Evolutionary conservation across 1,140 invertebrate genomes (phyloP), one percentile per base, ranked within the genome.

Genomic region (Drosophila serrata): DNA sequence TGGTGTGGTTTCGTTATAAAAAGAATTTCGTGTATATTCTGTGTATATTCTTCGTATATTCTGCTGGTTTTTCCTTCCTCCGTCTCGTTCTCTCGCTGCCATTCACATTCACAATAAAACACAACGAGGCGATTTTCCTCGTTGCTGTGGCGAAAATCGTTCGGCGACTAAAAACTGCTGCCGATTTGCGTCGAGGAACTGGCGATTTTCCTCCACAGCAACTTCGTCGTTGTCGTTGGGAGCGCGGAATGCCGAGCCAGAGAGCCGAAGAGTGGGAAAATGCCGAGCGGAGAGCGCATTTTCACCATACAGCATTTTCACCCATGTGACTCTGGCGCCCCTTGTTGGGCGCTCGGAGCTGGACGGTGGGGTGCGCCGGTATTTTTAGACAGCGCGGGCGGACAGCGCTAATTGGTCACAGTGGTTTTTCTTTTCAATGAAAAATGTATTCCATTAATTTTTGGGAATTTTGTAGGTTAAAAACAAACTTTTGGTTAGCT

Each of bases 111-210:
- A 78, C 75, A 55, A 33, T 22, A 67, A 19, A 78, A 69, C 55
- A 64, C 74, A 45, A 60, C 82, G 77, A 67, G 68, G 69, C 51
- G 42, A 63, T 79, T 78, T 74, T 70, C 81, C 79, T 88, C 84
- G 84, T 77, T 88, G 84, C 73, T 88, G 84, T 81, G 84, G 84
- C 85, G 64, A 87, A 87, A 77, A 73, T 79, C 74, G 82, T 67
- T 64, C 62, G 79, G 63, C 80, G 84, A 87, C 84, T 87, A 84
- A 77, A 35, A 69, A 63, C 62, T 57, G 53, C 70, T n/a, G 40
- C 61, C 61, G 74, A 67, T 40, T 48, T 37, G 13, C 67, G 24
- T 45, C 51, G 42, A 69, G 55, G 33, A 49, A 70, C 68, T 27
- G 43, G 39, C 48, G 40, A 31, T 79, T 86, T 86, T 65, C 74